These are phyloP conservation scores for Cerceris ruficornis DNA, from an alignment of 2,888 invertebrate species.

Conservation along the genomic window DNA sequence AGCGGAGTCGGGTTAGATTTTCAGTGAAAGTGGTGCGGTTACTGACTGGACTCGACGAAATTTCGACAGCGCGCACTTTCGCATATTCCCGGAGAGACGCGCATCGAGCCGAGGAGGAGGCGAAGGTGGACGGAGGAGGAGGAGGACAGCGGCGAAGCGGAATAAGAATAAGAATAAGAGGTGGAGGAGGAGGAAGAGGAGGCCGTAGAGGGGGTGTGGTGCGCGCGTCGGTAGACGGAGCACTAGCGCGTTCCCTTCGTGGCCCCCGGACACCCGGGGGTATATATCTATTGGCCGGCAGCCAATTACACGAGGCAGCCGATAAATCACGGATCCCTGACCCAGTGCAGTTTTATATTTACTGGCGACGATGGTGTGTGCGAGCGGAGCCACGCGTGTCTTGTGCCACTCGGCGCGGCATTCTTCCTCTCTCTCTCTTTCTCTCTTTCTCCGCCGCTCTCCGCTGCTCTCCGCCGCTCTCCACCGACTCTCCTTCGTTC, in stretches of 20 bases:
- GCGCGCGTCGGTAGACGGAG: slow-evolving; percentile 14
- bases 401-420: slow-evolving; percentile 38
- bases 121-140: slow-evolving; percentile 9
- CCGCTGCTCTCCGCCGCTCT: slow-evolving; percentile 14
- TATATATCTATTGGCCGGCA: slow-evolving; percentile 75
- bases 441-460: slow-evolving; percentile 15
- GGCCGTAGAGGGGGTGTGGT: neutral
- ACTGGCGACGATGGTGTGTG: slow-evolving; percentile 61
- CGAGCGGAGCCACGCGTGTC: slow-evolving; percentile 28
- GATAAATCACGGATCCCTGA: slow-evolving; percentile 81
- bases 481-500: slow-evolving; percentile 42
- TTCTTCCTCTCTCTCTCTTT: slow-evolving; percentile 31
- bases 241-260: slow-evolving; percentile 36
- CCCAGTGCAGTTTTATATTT: slow-evolving; percentile 81
- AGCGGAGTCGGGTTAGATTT: slow-evolving; percentile 50
- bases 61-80: slow-evolving; percentile 30
- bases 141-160: neutral
- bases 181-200: neutral
- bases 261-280: slow-evolving; percentile 59
- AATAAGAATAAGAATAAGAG: slow-evolving; percentile 11
- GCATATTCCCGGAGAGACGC: neutral
- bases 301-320: slow-evolving; percentile 77
- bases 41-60: slow-evolving; percentile 30
- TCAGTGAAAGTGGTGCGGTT: slow-evolving; percentile 58
- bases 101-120: neutral